Conservation (phyloP, 2,888 invertebrate genomes). For the Thymelicus sylvestris region DNA sequence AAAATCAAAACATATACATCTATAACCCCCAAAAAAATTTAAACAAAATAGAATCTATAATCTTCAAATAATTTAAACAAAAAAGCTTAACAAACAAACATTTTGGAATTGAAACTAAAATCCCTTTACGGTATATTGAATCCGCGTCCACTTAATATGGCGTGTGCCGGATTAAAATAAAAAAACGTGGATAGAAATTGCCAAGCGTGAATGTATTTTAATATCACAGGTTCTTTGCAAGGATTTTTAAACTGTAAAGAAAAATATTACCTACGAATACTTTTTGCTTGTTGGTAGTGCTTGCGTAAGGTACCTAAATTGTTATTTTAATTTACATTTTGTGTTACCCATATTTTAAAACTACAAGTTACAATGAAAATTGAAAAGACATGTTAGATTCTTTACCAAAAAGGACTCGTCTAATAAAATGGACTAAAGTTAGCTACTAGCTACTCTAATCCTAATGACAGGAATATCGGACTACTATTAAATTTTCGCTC, state of each 20-base stretch:
- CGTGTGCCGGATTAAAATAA: constrained; percentile 36
- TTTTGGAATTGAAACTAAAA: constrained; percentile 31
- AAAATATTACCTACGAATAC: neutral
- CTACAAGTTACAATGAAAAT: no score
- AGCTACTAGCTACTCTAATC: no score
- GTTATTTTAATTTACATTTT: no score
- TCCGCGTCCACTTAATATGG: constrained; percentile 30
- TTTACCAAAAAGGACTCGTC: no score
- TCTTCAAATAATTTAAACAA: neutral
- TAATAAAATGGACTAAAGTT: no score
- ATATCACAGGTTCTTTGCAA: constrained; percentile 7
- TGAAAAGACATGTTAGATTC: no score
- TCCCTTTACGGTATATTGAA: constrained; percentile 28
- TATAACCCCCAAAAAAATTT: neutral
- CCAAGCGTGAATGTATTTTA: constrained; percentile 2
- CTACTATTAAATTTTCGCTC: no score
- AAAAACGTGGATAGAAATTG: constrained; percentile 13
- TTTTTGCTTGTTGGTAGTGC: no score
- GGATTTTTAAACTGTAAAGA: no score
- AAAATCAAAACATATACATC: neutral
- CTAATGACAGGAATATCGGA: no score
- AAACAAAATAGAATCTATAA: neutral
- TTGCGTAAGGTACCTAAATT: no score
- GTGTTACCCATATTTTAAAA: no score
- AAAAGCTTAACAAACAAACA: constrained; percentile 10